Conservation (phyloP, 2,113 vertebrate genomes). For the Opisthocomus hoazin region DNA sequence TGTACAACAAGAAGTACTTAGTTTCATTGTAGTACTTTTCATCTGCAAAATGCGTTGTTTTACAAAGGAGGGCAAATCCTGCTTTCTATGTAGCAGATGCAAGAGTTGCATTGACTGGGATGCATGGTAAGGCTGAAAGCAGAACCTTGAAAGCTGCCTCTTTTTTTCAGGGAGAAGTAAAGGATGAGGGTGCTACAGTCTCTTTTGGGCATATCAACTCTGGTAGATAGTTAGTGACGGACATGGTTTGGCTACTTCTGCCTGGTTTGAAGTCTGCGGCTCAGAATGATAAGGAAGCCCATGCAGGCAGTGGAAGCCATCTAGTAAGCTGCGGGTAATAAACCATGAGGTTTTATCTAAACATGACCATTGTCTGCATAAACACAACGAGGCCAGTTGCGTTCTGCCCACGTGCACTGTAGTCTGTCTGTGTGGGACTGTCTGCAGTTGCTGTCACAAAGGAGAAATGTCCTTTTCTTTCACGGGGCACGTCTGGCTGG, state of each 20-base stretch:
- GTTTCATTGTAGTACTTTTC: not conserved
- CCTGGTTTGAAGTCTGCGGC: not conserved
- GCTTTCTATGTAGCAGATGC: not conserved
- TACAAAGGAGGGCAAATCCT: not conserved
- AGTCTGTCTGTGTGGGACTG: accelerated
- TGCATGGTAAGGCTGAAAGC: not conserved
- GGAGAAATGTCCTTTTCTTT: not conserved
- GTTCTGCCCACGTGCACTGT: accelerated
- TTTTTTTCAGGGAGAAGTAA: not conserved
- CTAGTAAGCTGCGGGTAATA: not conserved
- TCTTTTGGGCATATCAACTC: not conserved
- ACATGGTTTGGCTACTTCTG: not conserved
- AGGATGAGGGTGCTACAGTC: not conserved
- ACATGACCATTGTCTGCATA: not conserved
- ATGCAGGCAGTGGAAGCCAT: not conserved
- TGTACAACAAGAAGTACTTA: not conserved
- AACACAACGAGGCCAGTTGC: accelerated
- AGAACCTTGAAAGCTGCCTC: not conserved
- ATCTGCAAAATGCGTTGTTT: not conserved
- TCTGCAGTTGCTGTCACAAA: not conserved
- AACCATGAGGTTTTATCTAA: not conserved
- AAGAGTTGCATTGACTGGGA: not conserved
- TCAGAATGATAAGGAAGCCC: not conserved
- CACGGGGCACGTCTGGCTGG: not conserved
- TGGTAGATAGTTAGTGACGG: not conserved